Evolutionary conservation across 2,797 vertebrate species (phyloP).

Genomic region (Lateolabrax maculatus): DNA sequence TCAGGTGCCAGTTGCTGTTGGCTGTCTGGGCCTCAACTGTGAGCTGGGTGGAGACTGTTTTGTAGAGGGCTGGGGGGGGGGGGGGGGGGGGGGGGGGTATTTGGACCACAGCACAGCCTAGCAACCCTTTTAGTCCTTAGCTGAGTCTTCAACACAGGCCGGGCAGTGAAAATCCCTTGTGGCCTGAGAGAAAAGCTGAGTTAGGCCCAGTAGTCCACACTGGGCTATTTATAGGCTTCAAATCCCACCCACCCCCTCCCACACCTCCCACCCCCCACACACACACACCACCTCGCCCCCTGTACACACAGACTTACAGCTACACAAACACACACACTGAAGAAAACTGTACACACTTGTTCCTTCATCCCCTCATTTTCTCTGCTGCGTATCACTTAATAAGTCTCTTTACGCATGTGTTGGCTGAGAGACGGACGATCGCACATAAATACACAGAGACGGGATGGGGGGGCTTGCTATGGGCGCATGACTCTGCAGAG

Average conservation of each 20-base stretch:
- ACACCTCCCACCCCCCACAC: constrained; percentile 8
- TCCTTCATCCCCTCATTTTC: constrained; percentile 27
- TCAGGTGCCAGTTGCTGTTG: constrained; percentile 1
- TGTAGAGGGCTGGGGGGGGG: constrained; percentile 12
- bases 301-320: constrained; percentile 31
- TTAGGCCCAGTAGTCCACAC: constrained; percentile 68
- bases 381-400: constrained; percentile 16
- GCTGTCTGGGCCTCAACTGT: neutral
- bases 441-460: constrained; percentile 4
- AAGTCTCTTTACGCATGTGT: constrained; percentile 24
- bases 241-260: constrained; percentile 48
- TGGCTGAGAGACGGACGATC: constrained; percentile 10
- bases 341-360: constrained; percentile 6
- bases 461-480: constrained; percentile 21
- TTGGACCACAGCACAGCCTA: constrained; percentile 57
- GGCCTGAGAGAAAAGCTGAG: constrained; percentile 71
- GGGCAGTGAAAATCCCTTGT: constrained; percentile 74
- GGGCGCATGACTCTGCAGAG: constrained; percentile 77
- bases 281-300: constrained; percentile 12
- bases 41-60: constrained; percentile 38
- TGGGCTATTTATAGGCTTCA: constrained; percentile 69
- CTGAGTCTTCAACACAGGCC: constrained; percentile 68
- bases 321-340: constrained; percentile 42
- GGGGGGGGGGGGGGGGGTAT: constrained; percentile 23
- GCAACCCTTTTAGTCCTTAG: constrained; percentile 64